Evolutionary conservation across 2,888 invertebrate genomes (phyloP).

Genomic region (Thalpophila matura): DNA sequence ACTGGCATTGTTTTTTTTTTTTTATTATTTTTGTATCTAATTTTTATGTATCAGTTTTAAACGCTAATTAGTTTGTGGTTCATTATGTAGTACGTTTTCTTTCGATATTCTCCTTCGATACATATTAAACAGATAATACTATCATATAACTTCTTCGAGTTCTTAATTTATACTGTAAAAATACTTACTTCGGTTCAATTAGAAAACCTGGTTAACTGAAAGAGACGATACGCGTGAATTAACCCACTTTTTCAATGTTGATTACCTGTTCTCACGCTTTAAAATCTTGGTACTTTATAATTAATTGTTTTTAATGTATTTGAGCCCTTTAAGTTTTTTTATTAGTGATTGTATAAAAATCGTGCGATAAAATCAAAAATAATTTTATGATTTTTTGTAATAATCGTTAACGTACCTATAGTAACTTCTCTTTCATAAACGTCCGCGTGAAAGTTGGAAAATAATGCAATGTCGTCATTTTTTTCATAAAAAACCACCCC

Average conservation of each 20-base stretch:
- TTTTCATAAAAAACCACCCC: too few relatives aligned
- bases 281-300: too few relatives aligned
- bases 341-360: not conserved
- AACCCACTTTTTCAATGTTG: slow-evolving; percentile 7
- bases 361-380: not conserved
- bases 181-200: slow-evolving; percentile 6
- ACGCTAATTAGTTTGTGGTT: not conserved
- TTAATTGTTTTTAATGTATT: too few relatives aligned
- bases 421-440: too few relatives aligned
- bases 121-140: not conserved
- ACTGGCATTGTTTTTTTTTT: not conserved
- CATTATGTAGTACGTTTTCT: slow-evolving; percentile 8
- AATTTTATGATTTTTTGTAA: too few relatives aligned
- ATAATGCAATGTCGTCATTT: too few relatives aligned
- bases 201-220: slow-evolving; percentile 7
- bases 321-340: too few relatives aligned
- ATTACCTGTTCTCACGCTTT: too few relatives aligned
- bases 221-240: slow-evolving; percentile 7
- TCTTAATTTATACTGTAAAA: slow-evolving; percentile 4
- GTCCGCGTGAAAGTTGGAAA: too few relatives aligned
- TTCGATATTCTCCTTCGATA: not conserved
- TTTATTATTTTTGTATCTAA: not conserved
- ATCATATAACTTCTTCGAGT: not conserved
- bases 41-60: too few relatives aligned
- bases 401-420: too few relatives aligned